These are phyloP conservation scores for Prunella himalayana DNA, from an alignment of 2,113 vertebrate genomes.

Conservation along the genomic window DNA sequence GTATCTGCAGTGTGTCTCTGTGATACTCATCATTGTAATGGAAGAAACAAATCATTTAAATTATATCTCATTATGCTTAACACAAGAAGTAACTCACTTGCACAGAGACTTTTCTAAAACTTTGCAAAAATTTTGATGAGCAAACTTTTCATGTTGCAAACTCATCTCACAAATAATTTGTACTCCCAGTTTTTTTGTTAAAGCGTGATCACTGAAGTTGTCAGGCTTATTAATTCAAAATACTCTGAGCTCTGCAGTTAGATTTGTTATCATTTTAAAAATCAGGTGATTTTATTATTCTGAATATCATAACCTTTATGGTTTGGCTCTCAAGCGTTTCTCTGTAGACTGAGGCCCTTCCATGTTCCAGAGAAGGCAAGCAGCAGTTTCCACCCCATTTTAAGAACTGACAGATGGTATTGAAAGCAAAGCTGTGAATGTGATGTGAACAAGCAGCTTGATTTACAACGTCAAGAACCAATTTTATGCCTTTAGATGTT, in stretches of 20 bases:
- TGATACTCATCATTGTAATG: slow-evolving; percentile 14
- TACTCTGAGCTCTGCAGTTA: background rate
- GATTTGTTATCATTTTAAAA: background rate
- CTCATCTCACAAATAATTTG: background rate
- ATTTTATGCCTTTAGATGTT: background rate
- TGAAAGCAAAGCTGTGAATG: background rate
- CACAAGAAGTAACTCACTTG: slow-evolving; percentile 5
- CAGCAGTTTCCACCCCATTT: background rate
- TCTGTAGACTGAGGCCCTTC: background rate
- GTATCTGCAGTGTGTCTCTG: background rate
- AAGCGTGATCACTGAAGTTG: background rate
- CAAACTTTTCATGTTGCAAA: background rate
- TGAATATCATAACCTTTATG: background rate
- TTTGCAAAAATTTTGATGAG: background rate
- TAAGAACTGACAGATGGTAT: background rate
- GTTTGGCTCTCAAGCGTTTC: background rate
- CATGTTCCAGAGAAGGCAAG: background rate
- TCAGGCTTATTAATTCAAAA: background rate
- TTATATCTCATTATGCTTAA: slow-evolving; percentile 44
- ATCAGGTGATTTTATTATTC: background rate
- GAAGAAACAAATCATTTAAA: slow-evolving; percentile 48
- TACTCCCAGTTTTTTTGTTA: background rate
- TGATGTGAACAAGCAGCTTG: background rate
- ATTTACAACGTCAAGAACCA: background rate
- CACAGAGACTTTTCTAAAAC: background rate